Percentiles rank a stretch among this genome's conserved stretches.
Conservation (phyloP, 2,113 vertebrate genomes). For the Myotis davidii region DNA sequence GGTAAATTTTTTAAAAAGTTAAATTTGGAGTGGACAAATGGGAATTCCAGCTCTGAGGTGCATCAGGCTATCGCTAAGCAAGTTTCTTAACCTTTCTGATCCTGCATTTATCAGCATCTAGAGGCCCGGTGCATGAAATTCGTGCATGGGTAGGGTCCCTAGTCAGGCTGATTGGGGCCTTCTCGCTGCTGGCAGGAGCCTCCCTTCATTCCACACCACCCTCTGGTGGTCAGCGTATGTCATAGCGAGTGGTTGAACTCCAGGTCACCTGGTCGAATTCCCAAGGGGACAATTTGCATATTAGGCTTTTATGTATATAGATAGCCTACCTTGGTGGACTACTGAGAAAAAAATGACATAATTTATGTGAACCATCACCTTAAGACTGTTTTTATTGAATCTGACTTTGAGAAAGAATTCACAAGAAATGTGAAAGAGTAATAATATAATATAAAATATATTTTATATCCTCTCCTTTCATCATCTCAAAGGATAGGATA, state of each 20-base stretch:
- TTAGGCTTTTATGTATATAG: no score
- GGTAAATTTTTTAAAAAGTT: not conserved
- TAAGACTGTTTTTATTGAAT: slow-evolving; percentile 39
- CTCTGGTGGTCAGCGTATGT: no score
- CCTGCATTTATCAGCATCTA: not conserved
- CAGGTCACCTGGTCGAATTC: no score
- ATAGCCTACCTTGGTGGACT: not conserved
- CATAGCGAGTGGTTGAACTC: no score
- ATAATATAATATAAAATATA: not conserved
- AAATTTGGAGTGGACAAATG: not conserved
- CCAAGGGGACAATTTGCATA: no score
- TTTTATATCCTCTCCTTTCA: not conserved
- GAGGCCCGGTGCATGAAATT: no score
- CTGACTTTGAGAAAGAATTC: slow-evolving; percentile 37
- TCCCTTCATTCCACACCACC: no score
- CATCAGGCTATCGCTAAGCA: not conserved
- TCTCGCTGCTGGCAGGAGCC: no score
- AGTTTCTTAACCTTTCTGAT: not conserved
- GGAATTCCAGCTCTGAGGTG: not conserved
- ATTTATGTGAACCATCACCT: not conserved
- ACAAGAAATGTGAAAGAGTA: not conserved
- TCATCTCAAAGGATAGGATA: not conserved
- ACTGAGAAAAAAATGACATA: slow-evolving; percentile 10
- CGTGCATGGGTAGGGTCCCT: no score
- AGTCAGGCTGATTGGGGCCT: no score